Percentiles rank a stretch among this genome's conserved stretches.
phyloP scores from a whole-genome alignment of 2,113 vertebrate species.

The Bothrops jararaca region DNA sequence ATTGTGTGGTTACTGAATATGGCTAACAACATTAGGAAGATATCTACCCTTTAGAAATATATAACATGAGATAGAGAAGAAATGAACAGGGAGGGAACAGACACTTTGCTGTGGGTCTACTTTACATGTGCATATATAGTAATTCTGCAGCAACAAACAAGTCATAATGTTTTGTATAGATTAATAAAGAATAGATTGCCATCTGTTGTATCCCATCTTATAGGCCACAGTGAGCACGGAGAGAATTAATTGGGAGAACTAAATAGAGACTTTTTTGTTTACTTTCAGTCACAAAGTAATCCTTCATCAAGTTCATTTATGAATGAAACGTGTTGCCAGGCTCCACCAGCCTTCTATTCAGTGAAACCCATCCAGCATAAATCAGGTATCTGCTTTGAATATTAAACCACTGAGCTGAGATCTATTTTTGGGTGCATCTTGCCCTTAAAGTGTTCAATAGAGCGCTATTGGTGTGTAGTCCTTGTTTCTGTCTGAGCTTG shows the following conservation, averaged over 20 bases:
- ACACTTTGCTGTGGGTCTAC: background rate
- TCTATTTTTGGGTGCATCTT: slow-evolving; percentile 3
- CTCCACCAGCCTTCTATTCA: slow-evolving; percentile 46
- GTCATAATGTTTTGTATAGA: background rate
- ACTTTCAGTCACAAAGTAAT: slow-evolving; percentile 60
- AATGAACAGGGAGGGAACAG: background rate
- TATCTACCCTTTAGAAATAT: background rate
- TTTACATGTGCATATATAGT: background rate
- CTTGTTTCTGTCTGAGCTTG: background rate
- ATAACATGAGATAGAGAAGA: background rate
- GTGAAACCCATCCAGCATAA: slow-evolving; percentile 55
- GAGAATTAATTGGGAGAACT: slow-evolving; percentile 4
- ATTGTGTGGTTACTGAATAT: background rate
- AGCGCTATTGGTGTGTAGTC: background rate
- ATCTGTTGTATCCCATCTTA: background rate
- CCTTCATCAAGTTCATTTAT: slow-evolving; percentile 47
- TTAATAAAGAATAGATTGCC: background rate
- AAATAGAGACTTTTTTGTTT: slow-evolving; percentile 41
- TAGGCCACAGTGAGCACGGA: background rate
- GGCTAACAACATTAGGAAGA: background rate
- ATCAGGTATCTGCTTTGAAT: slow-evolving; percentile 64
- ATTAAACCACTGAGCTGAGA: background rate
- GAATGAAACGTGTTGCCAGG: slow-evolving; percentile 43
- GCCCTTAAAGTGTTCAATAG: background rate
- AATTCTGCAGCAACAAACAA: background rate